Percentiles rank a stretch among this genome's conserved stretches.
Conservation (phyloP, 2,888 invertebrate species). For the Drosophila colorata region DNA sequence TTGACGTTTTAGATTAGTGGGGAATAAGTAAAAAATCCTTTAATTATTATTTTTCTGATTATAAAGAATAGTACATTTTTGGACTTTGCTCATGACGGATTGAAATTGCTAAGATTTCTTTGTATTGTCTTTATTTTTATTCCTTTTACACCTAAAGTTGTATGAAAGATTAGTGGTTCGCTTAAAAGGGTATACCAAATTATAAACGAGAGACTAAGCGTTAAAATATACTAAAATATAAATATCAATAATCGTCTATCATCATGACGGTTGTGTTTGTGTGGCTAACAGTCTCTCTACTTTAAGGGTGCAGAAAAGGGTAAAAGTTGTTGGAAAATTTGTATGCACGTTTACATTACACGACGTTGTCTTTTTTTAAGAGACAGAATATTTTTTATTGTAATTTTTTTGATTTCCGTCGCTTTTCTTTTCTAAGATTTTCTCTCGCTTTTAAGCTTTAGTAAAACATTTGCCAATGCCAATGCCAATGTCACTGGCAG, state of each 20-base stretch:
- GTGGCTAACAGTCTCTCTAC: slow-evolving; percentile 1
- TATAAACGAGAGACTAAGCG: slow-evolving; percentile 60
- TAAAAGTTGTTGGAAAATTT: slow-evolving; percentile 67
- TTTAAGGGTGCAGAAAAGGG: slow-evolving; percentile 30
- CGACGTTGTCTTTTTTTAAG: slow-evolving; percentile 7
- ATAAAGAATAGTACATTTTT: not conserved
- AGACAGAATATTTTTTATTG: slow-evolving; percentile 7
- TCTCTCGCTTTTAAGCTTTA: slow-evolving; percentile 32
- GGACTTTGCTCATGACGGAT: not conserved
- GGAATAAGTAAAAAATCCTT: too few relatives aligned
- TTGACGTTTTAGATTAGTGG: too few relatives aligned
- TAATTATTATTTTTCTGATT: too few relatives aligned
- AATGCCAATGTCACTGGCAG: slow-evolving; percentile 42
- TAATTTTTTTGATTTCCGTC: slow-evolving; percentile 22
- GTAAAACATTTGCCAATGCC: slow-evolving; percentile 49
- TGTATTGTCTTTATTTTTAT: not conserved
- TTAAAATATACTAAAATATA: slow-evolving; percentile 76
- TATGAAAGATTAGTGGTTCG: slow-evolving; percentile 17
- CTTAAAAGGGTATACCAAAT: slow-evolving; percentile 14
- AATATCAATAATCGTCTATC: slow-evolving; percentile 85
- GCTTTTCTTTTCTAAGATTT: slow-evolving; percentile 12
- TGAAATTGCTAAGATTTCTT: too few relatives aligned
- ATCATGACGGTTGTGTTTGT: slow-evolving; percentile 65
- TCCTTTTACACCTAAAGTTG: not conserved
- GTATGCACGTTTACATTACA: slow-evolving; percentile 57